Evolutionary conservation across 2,113 vertebrate genomes (phyloP), one percentile per base, ranked within the genome.

Genomic region (Saguinus midas): DNA sequence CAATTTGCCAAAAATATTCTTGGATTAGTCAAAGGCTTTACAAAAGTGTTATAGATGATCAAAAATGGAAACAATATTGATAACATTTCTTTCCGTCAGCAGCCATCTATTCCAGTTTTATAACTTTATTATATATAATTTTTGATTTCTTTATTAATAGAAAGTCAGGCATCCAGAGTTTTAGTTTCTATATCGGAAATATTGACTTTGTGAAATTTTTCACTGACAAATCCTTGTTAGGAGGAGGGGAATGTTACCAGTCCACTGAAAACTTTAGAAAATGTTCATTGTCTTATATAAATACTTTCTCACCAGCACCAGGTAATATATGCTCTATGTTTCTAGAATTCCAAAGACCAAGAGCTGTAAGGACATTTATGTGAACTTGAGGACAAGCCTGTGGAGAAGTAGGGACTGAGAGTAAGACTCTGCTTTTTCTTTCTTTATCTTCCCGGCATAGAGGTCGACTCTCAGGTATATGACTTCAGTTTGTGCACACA

Each of bases 1-100:
- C n/a, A 87, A 87, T 96, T 80, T 85, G 10, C 70, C 85, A 90
- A 48, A 92, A 73, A 78, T 40, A 64, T 85, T 85, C 52, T 87
- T 89, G 76, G 75, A 82, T 57, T 90, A 48, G 8, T 9, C 25
- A 55, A 48, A 87, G 83, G 20, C 11, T 95, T 91, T 91, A 70
- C 25, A 76, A 57, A 8, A 55, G 1, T 79, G 14, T 80, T 75
- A 35, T 11, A 78, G 9, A 8, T 75, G 35, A 89, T 79, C 58
- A 57, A 50, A 92, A 64, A 40, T 76, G 81, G 57, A 90, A 95
- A 90, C 10, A 16, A 29, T 37, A 75, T 29, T 52, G 20, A 20
- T 61, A 32, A 73, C 16, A 43, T 86, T 78, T 86, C 61, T 81
- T 94, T 25, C 73, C 45, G 43, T 82, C 13, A 37, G 64, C 50